Evolutionary conservation across 2,113 vertebrate genomes (phyloP).

Genomic region (Emydura subglobosa): DNA sequence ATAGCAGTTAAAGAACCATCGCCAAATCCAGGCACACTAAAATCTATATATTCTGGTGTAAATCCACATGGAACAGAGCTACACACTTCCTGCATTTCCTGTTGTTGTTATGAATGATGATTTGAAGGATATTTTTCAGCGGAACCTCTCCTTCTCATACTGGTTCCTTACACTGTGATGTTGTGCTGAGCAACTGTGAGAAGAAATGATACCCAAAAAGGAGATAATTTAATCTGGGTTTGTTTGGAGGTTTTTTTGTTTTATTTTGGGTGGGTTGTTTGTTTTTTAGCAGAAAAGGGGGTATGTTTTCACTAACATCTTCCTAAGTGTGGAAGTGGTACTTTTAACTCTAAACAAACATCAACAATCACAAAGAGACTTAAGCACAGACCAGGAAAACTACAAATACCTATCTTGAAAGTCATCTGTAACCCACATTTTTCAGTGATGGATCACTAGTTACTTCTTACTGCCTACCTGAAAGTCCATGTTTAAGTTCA

Average conservation of each 20-base stretch:
- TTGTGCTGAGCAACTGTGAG: neutral
- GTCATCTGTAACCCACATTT: neutral
- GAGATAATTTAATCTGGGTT: neutral
- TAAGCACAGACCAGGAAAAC: neutral
- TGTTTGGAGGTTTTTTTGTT: neutral
- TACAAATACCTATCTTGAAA: neutral
- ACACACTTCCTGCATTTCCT: neutral
- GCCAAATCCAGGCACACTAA: neutral
- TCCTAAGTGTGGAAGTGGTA: neutral
- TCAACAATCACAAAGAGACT: neutral
- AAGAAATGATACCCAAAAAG: neutral
- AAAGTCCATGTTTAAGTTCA: neutral
- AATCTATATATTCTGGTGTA: neutral
- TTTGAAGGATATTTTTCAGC: neutral
- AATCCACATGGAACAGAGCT: accelerated
- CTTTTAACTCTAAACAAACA: neutral
- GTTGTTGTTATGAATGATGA: accelerated
- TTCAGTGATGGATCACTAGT: neutral
- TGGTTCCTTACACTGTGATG: neutral
- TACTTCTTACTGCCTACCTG: neutral
- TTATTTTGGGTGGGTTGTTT: too few relatives aligned
- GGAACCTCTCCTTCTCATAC: neutral
- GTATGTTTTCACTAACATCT: neutral
- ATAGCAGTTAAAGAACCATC: neutral
- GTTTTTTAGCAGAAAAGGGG: neutral